Base-by-base conservation (phyloP, 2,888 invertebrate genomes). In the Macrosoma leucophasiata region DNA sequence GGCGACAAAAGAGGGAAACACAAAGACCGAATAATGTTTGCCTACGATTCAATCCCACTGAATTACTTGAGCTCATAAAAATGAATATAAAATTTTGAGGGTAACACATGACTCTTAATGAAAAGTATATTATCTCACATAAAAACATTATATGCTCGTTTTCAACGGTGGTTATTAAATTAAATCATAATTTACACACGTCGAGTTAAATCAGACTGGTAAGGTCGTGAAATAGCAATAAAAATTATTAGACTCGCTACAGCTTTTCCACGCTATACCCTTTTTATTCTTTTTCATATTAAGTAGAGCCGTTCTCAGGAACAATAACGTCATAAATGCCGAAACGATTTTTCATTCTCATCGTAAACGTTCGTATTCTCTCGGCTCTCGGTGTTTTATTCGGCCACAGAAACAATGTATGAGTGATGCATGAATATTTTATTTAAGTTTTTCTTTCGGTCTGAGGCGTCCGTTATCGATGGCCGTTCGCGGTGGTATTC, bases 131-230 rank as follows among this genome's bases (percentile, higher is more conserved):
- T 77, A 78, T 75, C 70, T 65, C 66, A 50, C 77, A 74, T 81
- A 76, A 81, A 81, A 79, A 76, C 68, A 67, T 73, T 78, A 77
- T 70, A 76, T 61, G 68, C 62, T 62, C 70, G 65, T 76, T 75
- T 73, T 71, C 72, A 71, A 58, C 62, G 69, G 48, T 46, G 64
- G 72, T 75, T 79, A 77, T 81, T 77, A 78, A 79, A 79, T 79
- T 75, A 75, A 74, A 77, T 76, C 71, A 76, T 77, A 78, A 81
- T 78, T 77, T 79, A 78, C 74, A 74, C 76, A 68, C 71, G 64
- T 66, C 58, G 63, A 68, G 70, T 71, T 69, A 74, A 76, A 77
- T 79, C 77, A 64, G 65, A 68, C 66, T 67, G n/a, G 71, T 63
- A 59, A 67, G 69, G 69, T 70, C 66, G 70, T 77, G 72, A 72